Evolutionary conservation across 2,888 invertebrate species (phyloP).

Genomic region (Dorcus parallelipipedus): DNA sequence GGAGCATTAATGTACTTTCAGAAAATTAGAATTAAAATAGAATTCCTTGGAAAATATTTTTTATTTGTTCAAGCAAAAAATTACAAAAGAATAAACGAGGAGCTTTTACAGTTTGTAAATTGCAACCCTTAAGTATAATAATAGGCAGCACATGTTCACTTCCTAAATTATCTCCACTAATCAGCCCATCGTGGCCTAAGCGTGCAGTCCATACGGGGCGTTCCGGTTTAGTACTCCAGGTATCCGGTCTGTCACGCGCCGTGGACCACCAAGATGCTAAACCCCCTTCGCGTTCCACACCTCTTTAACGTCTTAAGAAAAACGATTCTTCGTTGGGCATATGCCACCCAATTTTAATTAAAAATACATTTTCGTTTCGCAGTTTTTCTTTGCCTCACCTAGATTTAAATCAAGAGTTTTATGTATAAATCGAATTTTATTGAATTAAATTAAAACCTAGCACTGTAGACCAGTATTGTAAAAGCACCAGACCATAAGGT

Average conservation of each 20-base stretch:
- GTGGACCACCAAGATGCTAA: conserved; percentile 12
- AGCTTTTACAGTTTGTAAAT: background rate
- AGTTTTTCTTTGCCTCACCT: too few species aligned
- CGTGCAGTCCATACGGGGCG: conserved; percentile 10
- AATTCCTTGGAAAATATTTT: too few species aligned
- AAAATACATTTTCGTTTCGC: too few species aligned
- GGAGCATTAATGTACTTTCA: too few species aligned
- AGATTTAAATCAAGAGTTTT: too few species aligned
- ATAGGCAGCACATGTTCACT: conserved; percentile 3
- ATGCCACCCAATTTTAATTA: too few species aligned
- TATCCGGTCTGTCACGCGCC: conserved; percentile 25
- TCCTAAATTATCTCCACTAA: conserved; percentile 1
- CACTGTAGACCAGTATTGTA: conserved; percentile 20
- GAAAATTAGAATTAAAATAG: too few species aligned
- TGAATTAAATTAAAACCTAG: too few species aligned
- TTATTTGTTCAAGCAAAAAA: too few species aligned
- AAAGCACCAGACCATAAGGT: conserved; percentile 40
- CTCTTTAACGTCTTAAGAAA: conserved; percentile 1
- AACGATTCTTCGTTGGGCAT: too few species aligned
- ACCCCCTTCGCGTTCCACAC: background rate
- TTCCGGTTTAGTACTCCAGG: conserved; percentile 18
- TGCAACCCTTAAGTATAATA: background rate
- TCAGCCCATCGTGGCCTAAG: background rate
- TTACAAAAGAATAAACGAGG: too few species aligned
- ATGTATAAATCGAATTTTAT: too few species aligned